Evolutionary conservation across 2,888 invertebrate species (phyloP), one percentile per base, ranked within the genome.

Genomic region (Drosophila imparisetae): DNA sequence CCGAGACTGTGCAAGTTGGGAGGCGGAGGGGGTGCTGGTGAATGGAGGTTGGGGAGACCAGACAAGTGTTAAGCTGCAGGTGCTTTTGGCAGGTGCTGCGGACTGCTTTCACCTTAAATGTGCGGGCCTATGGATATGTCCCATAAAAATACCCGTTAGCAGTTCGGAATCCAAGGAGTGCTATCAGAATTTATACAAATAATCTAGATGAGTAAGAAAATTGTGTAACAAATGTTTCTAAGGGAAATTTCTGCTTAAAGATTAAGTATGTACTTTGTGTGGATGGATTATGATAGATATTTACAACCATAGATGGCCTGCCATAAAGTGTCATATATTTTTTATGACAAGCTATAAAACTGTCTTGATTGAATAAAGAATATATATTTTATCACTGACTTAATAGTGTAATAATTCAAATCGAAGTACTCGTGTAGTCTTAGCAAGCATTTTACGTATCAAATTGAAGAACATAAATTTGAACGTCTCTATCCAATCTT

Each of bases 51-150:
- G 38, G n/a, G 64, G 80, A 77, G 68, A 72, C 81, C 78, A 45
- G 67, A 70, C 83, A 82, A 79, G 80, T 79, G 75, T 79, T 79
- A 75, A 75, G 82, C 83, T 62, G 27, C 52, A 27, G 42, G 42
- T 60, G 69, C 29, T 67, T 57, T 24, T n/a, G 45, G 21, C 45
- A 45, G 45, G 21, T 45, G 49, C 50, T 32, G n/a, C 21, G 18
- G 6, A 55, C 38, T 66, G 52, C 30, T 45, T 34, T 34, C 32
- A 40, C 36, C 29, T 38, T 34, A 27, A 36, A 18, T 30, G 24
- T n/a, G 8, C 27, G 27, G 34, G 27, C 0, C 27, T 40, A 42
- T 63, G 30, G 50, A 49, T 48, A 55, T 7, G 13, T 15, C 15
- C 21, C 45, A 70, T 52, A 52, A 60, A 52, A 32, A 40, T 36